Percentiles rank a stretch among this genome's conserved stretches.
These are phyloP conservation scores for Myotis lucifugus DNA, from an alignment of 2,113 vertebrate genomes.

Conservation along the genomic window DNA sequence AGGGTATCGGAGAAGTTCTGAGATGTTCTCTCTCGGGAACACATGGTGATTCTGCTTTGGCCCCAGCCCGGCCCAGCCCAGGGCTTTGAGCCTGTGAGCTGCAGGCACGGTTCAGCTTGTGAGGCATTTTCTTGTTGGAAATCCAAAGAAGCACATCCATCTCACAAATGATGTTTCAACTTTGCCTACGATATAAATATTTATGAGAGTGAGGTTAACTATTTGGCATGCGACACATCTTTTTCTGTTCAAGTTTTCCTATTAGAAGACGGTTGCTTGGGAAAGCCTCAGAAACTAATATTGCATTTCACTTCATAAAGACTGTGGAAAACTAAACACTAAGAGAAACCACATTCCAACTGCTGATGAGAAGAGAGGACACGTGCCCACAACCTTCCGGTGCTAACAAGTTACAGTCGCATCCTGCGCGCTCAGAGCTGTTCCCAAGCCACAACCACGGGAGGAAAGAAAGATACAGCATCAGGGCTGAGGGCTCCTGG, in stretches of 20 bases:
- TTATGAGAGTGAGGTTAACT: slow-evolving; percentile 76
- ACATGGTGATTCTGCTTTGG: neutral
- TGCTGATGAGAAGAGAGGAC: slow-evolving; percentile 60
- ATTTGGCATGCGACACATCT: slow-evolving; percentile 66
- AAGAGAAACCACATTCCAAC: slow-evolving; percentile 53
- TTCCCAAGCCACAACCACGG: slow-evolving; percentile 18
- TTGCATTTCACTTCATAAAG: slow-evolving; percentile 60
- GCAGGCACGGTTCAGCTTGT: neutral
- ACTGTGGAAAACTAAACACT: slow-evolving; percentile 56
- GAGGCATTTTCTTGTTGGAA: slow-evolving; percentile 61
- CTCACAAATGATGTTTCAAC: slow-evolving; percentile 75
- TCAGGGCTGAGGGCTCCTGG: neutral
- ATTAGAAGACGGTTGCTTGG: slow-evolving; percentile 74
- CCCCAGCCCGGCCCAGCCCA: neutral
- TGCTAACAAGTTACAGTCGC: slow-evolving; percentile 52
- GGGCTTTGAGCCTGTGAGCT: neutral
- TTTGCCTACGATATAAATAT: slow-evolving; percentile 75
- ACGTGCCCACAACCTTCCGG: slow-evolving; percentile 42
- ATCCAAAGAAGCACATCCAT: slow-evolving; percentile 66
- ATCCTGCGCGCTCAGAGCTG: neutral
- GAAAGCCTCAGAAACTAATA: slow-evolving; percentile 73
- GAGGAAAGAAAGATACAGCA: neutral
- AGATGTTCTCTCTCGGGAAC: neutral
- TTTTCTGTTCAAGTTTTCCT: slow-evolving; percentile 76
- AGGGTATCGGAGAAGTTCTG: neutral